These are phyloP conservation scores for Neodon shergylaensis DNA, from an alignment of 2,113 vertebrate species.

Conservation along the genomic window DNA sequence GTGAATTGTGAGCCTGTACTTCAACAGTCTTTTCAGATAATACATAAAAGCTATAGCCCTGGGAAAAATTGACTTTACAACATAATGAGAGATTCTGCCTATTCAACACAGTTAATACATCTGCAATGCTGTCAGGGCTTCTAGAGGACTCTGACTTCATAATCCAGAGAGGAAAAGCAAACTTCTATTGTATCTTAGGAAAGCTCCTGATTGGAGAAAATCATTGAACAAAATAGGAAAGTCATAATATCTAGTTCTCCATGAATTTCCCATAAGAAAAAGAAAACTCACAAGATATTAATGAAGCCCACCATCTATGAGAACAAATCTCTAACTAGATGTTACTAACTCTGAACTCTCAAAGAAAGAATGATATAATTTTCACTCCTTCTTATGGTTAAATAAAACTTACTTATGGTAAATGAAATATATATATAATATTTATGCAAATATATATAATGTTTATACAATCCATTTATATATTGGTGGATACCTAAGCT, in stretches of 20 bases:
- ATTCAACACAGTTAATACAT: not conserved
- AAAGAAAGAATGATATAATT: not conserved
- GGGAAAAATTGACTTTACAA: conserved; percentile 27
- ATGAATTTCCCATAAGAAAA: not conserved
- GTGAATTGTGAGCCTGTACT: not conserved
- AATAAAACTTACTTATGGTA: not conserved
- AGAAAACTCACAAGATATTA: not conserved
- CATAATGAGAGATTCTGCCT: not conserved
- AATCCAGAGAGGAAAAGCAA: not conserved
- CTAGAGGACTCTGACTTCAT: not conserved
- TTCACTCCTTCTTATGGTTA: not conserved
- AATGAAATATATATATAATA: not conserved
- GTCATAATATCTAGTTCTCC: not conserved
- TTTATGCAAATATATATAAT: not conserved
- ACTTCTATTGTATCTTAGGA: conserved; percentile 2
- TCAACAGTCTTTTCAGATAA: not conserved
- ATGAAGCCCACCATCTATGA: not conserved
- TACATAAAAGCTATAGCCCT: not conserved
- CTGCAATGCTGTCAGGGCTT: not conserved
- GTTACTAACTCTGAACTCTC: not conserved
- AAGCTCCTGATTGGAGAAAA: not conserved
- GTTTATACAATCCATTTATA: not conserved
- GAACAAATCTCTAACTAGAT: not conserved
- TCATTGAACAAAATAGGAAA: conserved; percentile 8
- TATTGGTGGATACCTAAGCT: not conserved